Percentiles rank a stretch among this genome's conserved stretches.
phyloP scores from a whole-genome alignment of 2,113 vertebrate species.

The Syrmaticus mikado region DNA sequence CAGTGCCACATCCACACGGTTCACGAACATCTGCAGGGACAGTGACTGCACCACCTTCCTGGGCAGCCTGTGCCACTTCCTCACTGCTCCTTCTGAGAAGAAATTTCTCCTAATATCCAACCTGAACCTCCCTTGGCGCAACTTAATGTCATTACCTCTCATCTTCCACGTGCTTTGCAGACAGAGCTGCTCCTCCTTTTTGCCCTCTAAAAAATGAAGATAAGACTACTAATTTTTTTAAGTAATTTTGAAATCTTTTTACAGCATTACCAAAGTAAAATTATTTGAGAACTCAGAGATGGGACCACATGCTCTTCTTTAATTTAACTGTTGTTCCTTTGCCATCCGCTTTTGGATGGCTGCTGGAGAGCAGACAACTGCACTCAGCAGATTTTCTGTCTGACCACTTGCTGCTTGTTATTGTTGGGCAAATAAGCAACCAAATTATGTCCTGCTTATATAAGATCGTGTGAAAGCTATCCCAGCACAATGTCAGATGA shows the following conservation, averaged over 20 bases:
- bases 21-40: too few relatives aligned
- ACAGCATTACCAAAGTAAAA: neutral
- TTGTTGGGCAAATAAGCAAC: neutral
- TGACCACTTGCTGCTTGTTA: neutral
- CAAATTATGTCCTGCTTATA: neutral
- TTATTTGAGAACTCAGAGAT: neutral
- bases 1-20: too few relatives aligned
- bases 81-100: too few relatives aligned
- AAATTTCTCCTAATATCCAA: too few relatives aligned
- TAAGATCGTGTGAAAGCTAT: neutral
- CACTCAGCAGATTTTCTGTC: neutral
- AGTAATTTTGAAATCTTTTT: neutral
- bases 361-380: neutral
- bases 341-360: neutral
- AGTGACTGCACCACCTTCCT: too few relatives aligned
- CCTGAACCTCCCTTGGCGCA: too few relatives aligned
- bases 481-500: neutral
- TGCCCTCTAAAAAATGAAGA: neutral
- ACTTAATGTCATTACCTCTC: too few relatives aligned
- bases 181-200: neutral
- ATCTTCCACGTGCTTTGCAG: too few relatives aligned
- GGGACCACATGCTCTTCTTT: neutral
- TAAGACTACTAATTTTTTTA: neutral
- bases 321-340: neutral
- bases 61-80: too few relatives aligned